Conservation (phyloP, 2,888 invertebrate genomes). For the Coremacera marginata region DNA sequence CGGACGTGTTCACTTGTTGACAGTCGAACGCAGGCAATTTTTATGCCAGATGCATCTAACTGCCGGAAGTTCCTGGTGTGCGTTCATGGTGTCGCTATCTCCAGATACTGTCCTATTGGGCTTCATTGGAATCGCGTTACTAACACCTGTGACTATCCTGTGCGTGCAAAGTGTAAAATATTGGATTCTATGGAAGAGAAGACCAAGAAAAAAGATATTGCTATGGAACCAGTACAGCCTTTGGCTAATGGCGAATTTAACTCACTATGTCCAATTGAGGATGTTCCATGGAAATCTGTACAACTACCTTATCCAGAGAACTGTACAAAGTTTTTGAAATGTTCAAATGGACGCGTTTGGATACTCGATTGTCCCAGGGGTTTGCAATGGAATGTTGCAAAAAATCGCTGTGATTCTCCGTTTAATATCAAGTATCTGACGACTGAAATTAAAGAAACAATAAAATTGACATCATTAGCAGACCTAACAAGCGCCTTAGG, state of each 20-base stretch:
- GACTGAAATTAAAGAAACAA: background rate
- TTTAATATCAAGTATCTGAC: constrained; percentile 13
- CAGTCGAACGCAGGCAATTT: background rate
- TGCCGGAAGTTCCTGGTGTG: background rate
- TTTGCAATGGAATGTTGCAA: constrained; percentile 52
- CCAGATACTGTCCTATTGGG: background rate
- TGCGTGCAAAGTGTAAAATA: background rate
- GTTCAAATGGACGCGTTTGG: constrained; percentile 46
- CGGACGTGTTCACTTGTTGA: background rate
- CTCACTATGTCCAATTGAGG: background rate
- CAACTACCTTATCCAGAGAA: constrained; percentile 54
- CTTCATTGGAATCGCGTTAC: background rate
- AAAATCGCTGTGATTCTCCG: constrained; percentile 45
- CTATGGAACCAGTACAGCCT: background rate
- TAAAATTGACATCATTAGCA: background rate
- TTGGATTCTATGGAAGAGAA: background rate
- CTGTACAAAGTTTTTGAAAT: constrained; percentile 56
- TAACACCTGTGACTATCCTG: background rate
- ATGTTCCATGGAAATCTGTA: background rate
- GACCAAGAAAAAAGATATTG: background rate
- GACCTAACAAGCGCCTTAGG: background rate
- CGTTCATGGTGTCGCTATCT: background rate
- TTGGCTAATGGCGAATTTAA: background rate
- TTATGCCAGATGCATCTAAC: background rate
- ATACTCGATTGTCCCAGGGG: constrained; percentile 51